A percentile compares a stretch with the other conserved stretches of the same genome.
These are phyloP conservation scores for Synergus laeviventris DNA, from an alignment of 2,888 invertebrate genomes.

Conservation along the genomic window DNA sequence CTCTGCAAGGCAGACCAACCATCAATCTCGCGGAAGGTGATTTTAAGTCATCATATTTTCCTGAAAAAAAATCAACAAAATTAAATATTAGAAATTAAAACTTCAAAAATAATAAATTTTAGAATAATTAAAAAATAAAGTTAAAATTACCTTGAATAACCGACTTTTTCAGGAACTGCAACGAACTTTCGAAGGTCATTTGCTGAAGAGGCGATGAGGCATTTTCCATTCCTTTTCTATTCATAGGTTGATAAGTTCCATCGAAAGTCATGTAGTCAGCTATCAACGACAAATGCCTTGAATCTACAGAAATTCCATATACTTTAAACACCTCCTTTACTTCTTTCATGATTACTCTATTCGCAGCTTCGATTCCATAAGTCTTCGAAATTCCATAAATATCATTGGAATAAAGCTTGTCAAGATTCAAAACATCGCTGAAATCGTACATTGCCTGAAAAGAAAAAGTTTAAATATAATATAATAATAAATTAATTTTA, in stretches of 20 bases:
- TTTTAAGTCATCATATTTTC: conserved; percentile 84
- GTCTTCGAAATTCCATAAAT: conserved; percentile 92
- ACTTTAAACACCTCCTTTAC: conserved; percentile 97
- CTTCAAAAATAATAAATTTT: conserved; percentile 9
- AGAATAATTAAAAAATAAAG: neutral
- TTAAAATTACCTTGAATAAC: conserved; percentile 79
- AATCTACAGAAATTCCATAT: conserved; percentile 97
- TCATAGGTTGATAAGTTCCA: conserved; percentile 93
- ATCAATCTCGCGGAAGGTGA: conserved; percentile 93
- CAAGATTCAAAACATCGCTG: conserved; percentile 86
- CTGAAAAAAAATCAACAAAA: conserved; percentile 69
- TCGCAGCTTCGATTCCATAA: conserved; percentile 98
- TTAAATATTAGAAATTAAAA: neutral
- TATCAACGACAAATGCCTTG: conserved; percentile 92
- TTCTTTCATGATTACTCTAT: conserved; percentile 93
- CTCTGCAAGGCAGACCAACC: conserved; percentile 88
- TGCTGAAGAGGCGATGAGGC: conserved; percentile 97
- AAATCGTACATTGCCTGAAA: conserved; percentile 90
- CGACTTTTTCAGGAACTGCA: conserved; percentile 89
- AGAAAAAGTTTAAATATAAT: conserved; percentile 26
- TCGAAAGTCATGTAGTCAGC: conserved; percentile 99
- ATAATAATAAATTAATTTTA: conserved; percentile 2
- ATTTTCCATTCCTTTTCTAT: conserved; percentile 91
- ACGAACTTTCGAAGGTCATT: conserved; percentile 97
- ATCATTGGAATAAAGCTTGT: conserved; percentile 93